Evolutionary conservation across 2,113 vertebrate genomes (phyloP).

Genomic region (Procapra przewalskii): DNA sequence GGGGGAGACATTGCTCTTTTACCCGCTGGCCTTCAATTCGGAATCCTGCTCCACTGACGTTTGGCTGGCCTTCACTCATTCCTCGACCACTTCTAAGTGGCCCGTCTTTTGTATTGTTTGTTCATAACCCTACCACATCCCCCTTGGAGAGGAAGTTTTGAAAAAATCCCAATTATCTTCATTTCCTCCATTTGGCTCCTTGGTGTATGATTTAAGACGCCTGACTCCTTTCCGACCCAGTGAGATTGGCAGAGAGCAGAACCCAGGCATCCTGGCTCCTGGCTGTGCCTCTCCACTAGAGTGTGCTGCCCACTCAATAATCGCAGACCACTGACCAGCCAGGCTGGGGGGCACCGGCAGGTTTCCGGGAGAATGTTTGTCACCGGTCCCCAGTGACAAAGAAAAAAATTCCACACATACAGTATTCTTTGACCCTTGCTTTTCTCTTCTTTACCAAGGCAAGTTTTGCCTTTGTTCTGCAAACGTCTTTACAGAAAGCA

Average conservation of each 20-base stretch:
- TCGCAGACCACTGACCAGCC: background rate
- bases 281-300: constrained; percentile 61
- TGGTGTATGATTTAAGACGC: background rate
- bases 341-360: background rate
- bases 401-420: background rate
- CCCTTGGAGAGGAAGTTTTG: background rate
- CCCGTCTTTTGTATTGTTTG: constrained; percentile 17
- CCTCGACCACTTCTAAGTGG: constrained; percentile 39
- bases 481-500: background rate
- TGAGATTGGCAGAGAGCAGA: background rate
- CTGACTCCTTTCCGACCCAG: background rate
- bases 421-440: background rate
- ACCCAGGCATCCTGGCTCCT: constrained; percentile 64
- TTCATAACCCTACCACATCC: background rate
- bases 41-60: background rate
- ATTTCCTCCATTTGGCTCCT: constrained; percentile 3
- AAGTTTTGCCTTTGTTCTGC: constrained; percentile 32
- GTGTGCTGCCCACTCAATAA: constrained; percentile 70
- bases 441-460: constrained; percentile 17
- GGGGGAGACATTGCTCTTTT: background rate
- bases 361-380: background rate
- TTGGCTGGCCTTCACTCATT: background rate
- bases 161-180: constrained; percentile 17
- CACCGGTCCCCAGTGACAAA: background rate
- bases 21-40: background rate